Conservation (phyloP, 1,140 invertebrate genomes). For the Bombus breviceps region DNA sequence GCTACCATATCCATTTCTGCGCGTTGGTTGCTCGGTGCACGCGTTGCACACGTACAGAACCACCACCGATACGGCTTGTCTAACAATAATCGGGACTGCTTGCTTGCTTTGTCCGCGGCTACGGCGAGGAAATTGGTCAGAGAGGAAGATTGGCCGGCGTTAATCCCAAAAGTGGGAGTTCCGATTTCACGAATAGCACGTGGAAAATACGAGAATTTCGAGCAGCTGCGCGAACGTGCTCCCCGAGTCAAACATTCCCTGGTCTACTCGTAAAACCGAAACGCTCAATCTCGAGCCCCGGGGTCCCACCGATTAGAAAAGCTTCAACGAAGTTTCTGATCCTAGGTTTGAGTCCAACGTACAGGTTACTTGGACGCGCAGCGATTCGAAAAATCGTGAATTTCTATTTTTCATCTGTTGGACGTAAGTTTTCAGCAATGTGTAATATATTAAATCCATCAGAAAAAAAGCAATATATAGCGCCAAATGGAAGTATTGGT, state of each 20-base stretch:
- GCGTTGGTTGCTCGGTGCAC: neutral
- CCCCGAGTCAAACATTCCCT: neutral
- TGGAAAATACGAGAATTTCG: constrained; percentile 14
- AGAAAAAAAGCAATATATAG: neutral
- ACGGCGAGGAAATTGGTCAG: constrained; percentile 38
- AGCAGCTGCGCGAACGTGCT: constrained; percentile 21
- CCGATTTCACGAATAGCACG: constrained; percentile 22
- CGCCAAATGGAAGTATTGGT: no score
- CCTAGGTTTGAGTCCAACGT: neutral
- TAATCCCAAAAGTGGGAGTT: constrained; percentile 46
- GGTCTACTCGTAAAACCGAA: constrained; percentile 10
- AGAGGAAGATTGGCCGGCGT: constrained; percentile 42
- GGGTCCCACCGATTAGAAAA: neutral
- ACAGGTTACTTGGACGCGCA: neutral
- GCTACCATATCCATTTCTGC: constrained; percentile 34
- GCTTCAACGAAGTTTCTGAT: neutral
- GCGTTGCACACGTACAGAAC: neutral
- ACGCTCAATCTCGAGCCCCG: neutral
- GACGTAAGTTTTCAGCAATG: neutral
- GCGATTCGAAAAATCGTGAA: neutral
- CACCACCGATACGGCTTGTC: neutral
- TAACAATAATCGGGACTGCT: constrained; percentile 34
- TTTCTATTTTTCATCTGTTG: neutral
- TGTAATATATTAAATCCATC: neutral
- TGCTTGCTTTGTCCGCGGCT: constrained; percentile 32